Base-by-base conservation (phyloP, 1,140 invertebrate species). In the Lepidurus couesii region DNA sequence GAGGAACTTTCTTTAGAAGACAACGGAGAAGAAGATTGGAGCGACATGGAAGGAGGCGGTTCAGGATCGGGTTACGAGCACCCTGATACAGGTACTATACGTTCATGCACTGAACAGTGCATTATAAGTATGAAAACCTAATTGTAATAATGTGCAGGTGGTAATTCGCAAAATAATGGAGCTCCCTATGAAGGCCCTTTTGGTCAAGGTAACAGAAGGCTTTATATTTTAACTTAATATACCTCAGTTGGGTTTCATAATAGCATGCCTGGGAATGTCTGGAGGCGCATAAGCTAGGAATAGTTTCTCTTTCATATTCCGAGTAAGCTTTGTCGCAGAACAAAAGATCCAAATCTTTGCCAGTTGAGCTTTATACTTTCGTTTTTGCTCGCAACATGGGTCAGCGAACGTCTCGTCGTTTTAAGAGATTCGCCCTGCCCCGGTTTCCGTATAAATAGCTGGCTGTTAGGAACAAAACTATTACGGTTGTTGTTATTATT, bases 241-340 rank as follows among this genome's bases (percentile, higher is more conserved):
- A 34, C 4, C 1, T 34, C 3, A 34, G 34, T 34, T 34, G 34
- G 34, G 34, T 34, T 34, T 34, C 34, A 34, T 34, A 34, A 34
- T 34, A 34, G 34, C 3, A 34, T 34, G 34, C 34, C 34, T 34
- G 34, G 34, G 34, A 34, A 34, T 34, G 34, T 34, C 3, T 34
- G 13, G 16, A 65, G 53, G 53, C 53, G 53, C 53, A 65, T 65
- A 13, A 65, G 53, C 53, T 13, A 11, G 21, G 16, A 65, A 7
- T 65, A n/a, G 53, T 21, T 65, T 13, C 13, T n/a, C 53, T 65
- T 65, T 65, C 53, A n/a, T 65, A 16, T 13, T 65, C 53, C 53
- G 53, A 65, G 53, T 65, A 65, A 65, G 53, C 53, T 65, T 65
- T 65, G 53, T 65, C 13, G 53, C 53, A 65, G 53, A 65, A 13